Base-by-base conservation (phyloP, 2,888 invertebrate genomes). In the Cordilura impudica region DNA sequence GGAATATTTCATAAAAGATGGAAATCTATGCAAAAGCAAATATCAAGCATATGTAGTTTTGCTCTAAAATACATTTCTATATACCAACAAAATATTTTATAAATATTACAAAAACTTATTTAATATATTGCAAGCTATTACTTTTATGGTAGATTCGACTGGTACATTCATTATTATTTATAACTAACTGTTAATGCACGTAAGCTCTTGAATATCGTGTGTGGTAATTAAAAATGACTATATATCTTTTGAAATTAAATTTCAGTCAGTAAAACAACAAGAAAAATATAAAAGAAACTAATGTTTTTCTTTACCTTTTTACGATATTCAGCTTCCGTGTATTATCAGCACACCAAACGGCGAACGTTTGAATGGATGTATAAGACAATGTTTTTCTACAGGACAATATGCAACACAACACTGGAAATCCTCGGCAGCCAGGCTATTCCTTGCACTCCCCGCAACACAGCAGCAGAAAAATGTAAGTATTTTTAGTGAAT, bases 391-490 rank as follows among this genome's bases (percentile, higher is more conserved):
- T 90, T 90, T 90, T 86, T 89, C 87, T 83, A 85, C 90, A 90
- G 90, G 90, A 89, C 90, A 89, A 84, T 88, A 86, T 63, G 83
- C 87, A 82, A 82, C 90, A 82, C 87, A 87, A 74, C 87, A 90
- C 88, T 91, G 91, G 91, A 91, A 90, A 87, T 89, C 91, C 86
- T 89, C 91, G 91, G 90, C 91, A 90, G 90, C 90, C 86, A 90
- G 91, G 90, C 90, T 90, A 90, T 90, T 91, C 91, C 91, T 90
- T 90, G 90, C 91, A 88, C 89, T 91, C 91, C 90, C 91, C 91
- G 67, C 89, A 85, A 83, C 87, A 82, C 88, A 90, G 91, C 85
- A 89, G 76, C 87, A 87, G 91, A 93, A 93, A 91, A 92, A 91
- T 91, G 93, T 93, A 91, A 91, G 89, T 86, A 2, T 10, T 23